Conservation (phyloP, 2,797 vertebrate genomes). For the Vespertilio murinus region DNA sequence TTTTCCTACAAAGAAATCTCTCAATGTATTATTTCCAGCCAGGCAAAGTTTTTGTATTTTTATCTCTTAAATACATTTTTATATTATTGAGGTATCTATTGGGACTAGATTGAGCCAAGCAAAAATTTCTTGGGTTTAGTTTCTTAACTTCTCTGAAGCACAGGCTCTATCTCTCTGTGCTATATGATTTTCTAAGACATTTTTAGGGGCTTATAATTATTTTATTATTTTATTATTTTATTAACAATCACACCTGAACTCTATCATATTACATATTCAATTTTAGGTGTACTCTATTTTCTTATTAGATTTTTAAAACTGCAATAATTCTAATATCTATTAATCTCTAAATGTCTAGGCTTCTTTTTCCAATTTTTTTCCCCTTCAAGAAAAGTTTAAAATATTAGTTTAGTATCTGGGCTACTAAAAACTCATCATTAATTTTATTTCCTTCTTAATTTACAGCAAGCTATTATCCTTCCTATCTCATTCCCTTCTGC, state of each 20-base stretch:
- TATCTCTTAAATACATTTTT: neutral
- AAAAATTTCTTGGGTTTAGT: neutral
- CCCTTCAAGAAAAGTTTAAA: conserved; percentile 60
- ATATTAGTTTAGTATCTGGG: conserved; percentile 57
- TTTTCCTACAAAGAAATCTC: neutral
- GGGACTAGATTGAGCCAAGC: neutral
- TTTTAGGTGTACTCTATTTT: conserved; percentile 42
- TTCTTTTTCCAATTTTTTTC: neutral
- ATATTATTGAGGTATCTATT: neutral
- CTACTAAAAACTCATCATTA: conserved; percentile 70
- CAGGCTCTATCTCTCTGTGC: neutral
- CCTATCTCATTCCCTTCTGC: conserved; percentile 29
- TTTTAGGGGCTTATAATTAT: conserved; percentile 43
- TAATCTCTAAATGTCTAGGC: conserved; percentile 34
- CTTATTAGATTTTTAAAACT: conserved; percentile 41
- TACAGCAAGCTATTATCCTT: conserved; percentile 51
- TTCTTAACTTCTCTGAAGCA: neutral
- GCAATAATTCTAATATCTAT: conserved; percentile 21
- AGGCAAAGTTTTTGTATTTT: neutral
- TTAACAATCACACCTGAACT: conserved; percentile 48
- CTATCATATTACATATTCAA: conserved; percentile 45
- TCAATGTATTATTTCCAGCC: neutral
- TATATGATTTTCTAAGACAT: neutral
- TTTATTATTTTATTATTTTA: conserved; percentile 42
- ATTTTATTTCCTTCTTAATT: conserved; percentile 66